Conservation (phyloP, 1,140 invertebrate genomes). For the Whitmania pigra region DNA sequence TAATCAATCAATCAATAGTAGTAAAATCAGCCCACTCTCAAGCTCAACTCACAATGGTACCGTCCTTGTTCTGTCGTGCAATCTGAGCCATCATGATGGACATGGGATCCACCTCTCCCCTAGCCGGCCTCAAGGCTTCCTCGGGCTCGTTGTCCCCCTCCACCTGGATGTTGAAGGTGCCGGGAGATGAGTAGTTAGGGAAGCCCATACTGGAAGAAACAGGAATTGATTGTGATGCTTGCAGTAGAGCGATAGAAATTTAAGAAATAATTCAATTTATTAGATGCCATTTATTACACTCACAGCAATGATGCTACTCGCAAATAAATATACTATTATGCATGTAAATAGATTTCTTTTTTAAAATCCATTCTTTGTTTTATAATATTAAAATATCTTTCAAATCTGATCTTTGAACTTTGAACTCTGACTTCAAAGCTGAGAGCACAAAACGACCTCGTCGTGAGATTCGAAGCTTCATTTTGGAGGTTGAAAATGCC, state of each 20-base stretch:
- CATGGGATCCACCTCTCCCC: not conserved
- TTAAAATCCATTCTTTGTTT: not conserved
- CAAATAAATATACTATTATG: not conserved
- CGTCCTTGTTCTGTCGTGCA: not conserved
- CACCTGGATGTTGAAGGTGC: not conserved
- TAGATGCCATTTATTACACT: not conserved
- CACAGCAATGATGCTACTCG: not conserved
- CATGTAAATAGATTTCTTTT: not conserved
- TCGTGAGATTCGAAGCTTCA: not conserved
- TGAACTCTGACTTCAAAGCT: too few relatives aligned
- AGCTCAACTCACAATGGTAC: not conserved
- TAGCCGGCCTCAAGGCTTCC: not conserved
- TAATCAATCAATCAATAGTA: not conserved
- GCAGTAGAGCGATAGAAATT: too few relatives aligned
- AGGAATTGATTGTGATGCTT: not conserved
- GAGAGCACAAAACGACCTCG: not conserved
- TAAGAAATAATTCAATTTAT: not conserved
- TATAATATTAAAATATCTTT: not conserved
- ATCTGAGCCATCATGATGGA: slow-evolving; percentile 3
- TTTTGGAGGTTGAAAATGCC: not conserved
- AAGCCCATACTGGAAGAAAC: not conserved
- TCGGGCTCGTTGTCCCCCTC: not conserved
- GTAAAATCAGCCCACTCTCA: not conserved
- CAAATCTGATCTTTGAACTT: too few relatives aligned
- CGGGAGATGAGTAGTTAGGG: not conserved